These are phyloP conservation scores for Synergus itoensis DNA, from an alignment of 2,888 invertebrate species.

Conservation along the genomic window DNA sequence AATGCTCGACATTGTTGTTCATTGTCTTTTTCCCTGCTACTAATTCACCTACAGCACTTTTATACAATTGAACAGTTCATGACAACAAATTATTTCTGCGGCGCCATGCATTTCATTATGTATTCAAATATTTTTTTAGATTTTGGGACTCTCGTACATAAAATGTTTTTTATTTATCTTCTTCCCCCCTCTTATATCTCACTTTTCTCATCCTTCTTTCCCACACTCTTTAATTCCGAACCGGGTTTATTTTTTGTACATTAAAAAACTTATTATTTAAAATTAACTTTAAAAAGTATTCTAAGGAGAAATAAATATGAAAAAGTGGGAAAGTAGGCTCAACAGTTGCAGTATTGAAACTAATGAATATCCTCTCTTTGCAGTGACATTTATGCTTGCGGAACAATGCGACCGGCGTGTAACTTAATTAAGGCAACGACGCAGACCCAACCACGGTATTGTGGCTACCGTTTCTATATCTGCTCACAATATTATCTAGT, in stretches of 20 bases:
- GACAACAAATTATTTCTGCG: neutral
- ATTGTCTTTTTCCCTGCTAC: neutral
- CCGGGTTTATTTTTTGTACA: neutral
- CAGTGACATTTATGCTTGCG: slow-evolving; percentile 74
- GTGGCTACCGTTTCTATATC: slow-evolving; percentile 73
- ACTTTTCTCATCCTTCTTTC: too few relatives aligned
- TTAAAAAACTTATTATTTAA: neutral
- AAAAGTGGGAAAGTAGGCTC: slow-evolving; percentile 47
- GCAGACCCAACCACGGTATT: slow-evolving; percentile 75
- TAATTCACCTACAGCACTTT: neutral
- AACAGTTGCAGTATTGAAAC: slow-evolving; percentile 66
- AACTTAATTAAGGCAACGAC: slow-evolving; percentile 78
- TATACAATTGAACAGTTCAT: neutral
- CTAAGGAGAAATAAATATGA: neutral
- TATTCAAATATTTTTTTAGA: neutral
- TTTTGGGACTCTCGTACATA: neutral
- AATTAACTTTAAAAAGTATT: neutral
- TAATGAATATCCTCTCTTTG: slow-evolving; percentile 74
- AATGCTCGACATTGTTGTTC: slow-evolving; percentile 31
- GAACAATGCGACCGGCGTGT: slow-evolving; percentile 74
- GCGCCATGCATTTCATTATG: neutral
- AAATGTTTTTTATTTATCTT: neutral
- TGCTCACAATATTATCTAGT: slow-evolving; percentile 75
- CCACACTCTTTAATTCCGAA: too few relatives aligned
- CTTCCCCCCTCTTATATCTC: too few relatives aligned